Evolutionary conservation across 1,140 invertebrate genomes (phyloP).

Genomic region (Tigriopus japonicus): DNA sequence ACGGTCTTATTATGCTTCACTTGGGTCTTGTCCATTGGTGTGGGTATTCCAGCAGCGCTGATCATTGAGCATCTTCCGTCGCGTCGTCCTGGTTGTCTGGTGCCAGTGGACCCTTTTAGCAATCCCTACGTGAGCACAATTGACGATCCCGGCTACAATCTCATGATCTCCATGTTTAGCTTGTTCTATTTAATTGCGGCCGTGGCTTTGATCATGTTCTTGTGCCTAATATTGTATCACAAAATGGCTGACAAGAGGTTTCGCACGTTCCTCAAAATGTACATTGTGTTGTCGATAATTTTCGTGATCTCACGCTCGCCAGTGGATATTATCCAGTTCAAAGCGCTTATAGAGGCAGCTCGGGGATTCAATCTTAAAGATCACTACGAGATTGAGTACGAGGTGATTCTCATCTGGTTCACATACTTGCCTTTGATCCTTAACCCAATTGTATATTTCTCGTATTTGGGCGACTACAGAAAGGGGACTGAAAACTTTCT

Average conservation of each 20-base stretch:
- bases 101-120: not conserved
- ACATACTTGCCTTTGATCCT: not conserved
- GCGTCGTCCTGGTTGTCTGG: not conserved
- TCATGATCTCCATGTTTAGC: not conserved
- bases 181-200: not conserved
- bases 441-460: not conserved
- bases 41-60: not conserved
- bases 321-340: not conserved
- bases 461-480: not conserved
- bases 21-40: not conserved
- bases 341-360: not conserved
- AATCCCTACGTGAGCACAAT: not conserved
- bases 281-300: not conserved
- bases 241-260: not conserved
- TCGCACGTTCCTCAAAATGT: not conserved
- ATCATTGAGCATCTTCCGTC: not conserved
- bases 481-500: not conserved
- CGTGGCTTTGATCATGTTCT: not conserved
- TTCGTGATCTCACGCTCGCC: not conserved
- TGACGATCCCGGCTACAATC: not conserved
- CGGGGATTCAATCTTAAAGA: not conserved
- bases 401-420: not conserved
- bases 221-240: not conserved
- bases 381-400: constrained; percentile 2
- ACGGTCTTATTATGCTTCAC: not conserved